These are phyloP conservation scores for Phymastichus coffea DNA, from an alignment of 1,140 invertebrate species.

Conservation along the genomic window DNA sequence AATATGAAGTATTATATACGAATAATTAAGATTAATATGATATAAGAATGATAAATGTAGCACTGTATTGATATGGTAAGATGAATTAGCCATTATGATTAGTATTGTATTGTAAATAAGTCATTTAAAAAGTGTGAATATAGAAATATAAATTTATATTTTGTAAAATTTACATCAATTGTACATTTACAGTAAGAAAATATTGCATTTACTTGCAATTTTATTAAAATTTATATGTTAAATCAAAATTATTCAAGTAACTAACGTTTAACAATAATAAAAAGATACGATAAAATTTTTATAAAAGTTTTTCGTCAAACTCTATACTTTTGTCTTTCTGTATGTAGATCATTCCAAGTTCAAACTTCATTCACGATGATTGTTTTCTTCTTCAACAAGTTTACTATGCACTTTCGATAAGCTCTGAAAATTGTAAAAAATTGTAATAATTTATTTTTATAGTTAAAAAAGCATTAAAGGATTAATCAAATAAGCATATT, in stretches of 20 bases:
- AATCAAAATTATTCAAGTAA: not conserved
- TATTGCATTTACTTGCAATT: slow-evolving; percentile 9
- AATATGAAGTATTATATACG: too few relatives aligned
- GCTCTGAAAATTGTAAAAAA: slow-evolving; percentile 55
- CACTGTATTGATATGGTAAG: too few relatives aligned
- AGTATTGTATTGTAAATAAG: too few relatives aligned
- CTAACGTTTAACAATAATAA: slow-evolving; percentile 4
- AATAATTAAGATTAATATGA: too few relatives aligned
- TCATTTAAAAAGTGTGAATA: not conserved
- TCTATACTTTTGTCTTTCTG: slow-evolving; percentile 12
- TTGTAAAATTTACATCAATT: not conserved
- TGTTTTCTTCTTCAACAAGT: slow-evolving; percentile 38
- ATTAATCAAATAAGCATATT: too few relatives aligned
- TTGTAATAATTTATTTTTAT: too few relatives aligned
- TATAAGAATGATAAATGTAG: too few relatives aligned
- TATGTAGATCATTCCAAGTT: not conserved
- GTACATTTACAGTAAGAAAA: slow-evolving; percentile 6
- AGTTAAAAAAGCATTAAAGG: too few relatives aligned
- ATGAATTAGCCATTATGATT: too few relatives aligned
- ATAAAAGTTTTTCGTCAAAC: not conserved
- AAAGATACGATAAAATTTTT: slow-evolving; percentile 6
- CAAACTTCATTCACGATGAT: slow-evolving; percentile 1
- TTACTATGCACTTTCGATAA: slow-evolving; percentile 55
- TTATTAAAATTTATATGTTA: slow-evolving; percentile 3
- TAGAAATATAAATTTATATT: not conserved